Conservation (phyloP, 2,888 invertebrate genomes). For the Esperia sulphurella region DNA sequence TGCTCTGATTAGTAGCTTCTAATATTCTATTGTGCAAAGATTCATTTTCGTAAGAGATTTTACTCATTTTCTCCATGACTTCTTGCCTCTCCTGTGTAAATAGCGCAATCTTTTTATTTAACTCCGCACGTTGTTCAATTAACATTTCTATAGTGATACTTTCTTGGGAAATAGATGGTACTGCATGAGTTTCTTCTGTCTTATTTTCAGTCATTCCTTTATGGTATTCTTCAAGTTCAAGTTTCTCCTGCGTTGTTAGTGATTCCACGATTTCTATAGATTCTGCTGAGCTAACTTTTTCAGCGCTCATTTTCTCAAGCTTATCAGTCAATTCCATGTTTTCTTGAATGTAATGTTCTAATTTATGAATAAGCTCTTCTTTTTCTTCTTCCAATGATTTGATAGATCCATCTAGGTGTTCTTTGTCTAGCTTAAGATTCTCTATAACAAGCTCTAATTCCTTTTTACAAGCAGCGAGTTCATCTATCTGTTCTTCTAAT, state of each 20-base stretch:
- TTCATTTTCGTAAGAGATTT: conserved; percentile 80
- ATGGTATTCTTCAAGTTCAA: conserved; percentile 84
- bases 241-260: conserved; percentile 84
- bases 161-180: conserved; percentile 38
- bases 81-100: conserved; percentile 84
- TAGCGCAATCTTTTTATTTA: conserved; percentile 83
- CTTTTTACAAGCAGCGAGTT: conserved; percentile 70
- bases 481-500: conserved; percentile 87
- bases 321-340: conserved; percentile 87
- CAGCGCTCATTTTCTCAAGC: conserved; percentile 84
- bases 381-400: conserved; percentile 80
- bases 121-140: conserved; percentile 82
- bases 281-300: conserved; percentile 86
- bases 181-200: conserved; percentile 30
- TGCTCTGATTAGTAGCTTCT: conserved; percentile 73
- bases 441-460: conserved; percentile 71
- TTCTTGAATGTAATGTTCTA: conserved; percentile 84
- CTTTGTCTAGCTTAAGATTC: conserved; percentile 71
- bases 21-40: conserved; percentile 69
- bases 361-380: conserved; percentile 78
- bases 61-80: conserved; percentile 84
- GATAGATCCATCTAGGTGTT: conserved; percentile 75
- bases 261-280: conserved; percentile 87
- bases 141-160: conserved; percentile 79
- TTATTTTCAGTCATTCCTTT: conserved; percentile 64